Evolutionary conservation across 2,888 invertebrate species (phyloP), one percentile per base, ranked within the genome.

Genomic region (Megalurothrips usitatus): DNA sequence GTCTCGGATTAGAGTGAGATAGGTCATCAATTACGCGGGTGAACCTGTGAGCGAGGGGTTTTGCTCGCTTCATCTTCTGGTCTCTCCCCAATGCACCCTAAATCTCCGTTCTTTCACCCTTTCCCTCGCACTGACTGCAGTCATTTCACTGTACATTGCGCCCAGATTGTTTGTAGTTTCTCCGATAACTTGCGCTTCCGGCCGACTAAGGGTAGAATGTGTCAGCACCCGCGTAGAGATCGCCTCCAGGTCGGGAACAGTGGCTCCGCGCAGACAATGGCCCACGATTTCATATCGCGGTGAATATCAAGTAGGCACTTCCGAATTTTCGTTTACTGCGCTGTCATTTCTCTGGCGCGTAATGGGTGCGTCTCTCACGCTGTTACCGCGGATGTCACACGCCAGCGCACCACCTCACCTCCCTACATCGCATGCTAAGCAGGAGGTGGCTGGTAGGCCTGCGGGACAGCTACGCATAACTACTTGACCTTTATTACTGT

Each of bases 221-320:
- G 34, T 43, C 34, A 43, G 34, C 6, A 4, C 34, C 34, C 34
- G 34, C 34, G 34, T 43, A 43, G 68, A 75, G 26, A 75, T 75
- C 68, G 68, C 68, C 23, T 43, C 6, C 9, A 26, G 68, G 23
- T 26, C 68, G 68, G 68, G 11, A 9, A 12, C 68, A 75, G 26
- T 26, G 68, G 12, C 6, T 43, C 34, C 6, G 34, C 34, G 3
- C 34, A 43, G 34, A 43, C 34, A 43, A 43, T 43, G 34, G 34
- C 34, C 6, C 34, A 43, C 34, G 34, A 4, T 4, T 2, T 43
- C 34, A 43, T 75, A 75, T 75, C 68, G 23, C 68, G 58, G 58
- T 75, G 68, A 23, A 75, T 75, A 75, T 75, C 68, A 75, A 75
- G 68, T 26, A 75, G 68, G 23, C 68, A 23, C 68, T 75, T 75